phyloP scores from a whole-genome alignment of 2,113 vertebrate genomes.

The Leucoraja erinaceus region DNA sequence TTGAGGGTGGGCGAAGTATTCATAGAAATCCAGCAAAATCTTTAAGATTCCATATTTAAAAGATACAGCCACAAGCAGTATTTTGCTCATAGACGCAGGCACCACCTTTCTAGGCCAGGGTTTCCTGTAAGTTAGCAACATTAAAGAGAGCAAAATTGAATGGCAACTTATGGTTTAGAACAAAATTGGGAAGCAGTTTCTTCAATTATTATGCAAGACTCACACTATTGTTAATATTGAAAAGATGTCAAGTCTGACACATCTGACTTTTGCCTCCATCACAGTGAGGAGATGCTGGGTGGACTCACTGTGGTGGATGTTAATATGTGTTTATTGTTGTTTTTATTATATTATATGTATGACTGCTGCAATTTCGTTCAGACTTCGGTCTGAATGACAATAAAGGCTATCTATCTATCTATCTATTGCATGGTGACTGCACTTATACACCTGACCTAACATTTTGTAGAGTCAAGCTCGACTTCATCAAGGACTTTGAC shows the following conservation, averaged over 20 bases:
- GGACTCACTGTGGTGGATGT: no score
- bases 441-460: neutral
- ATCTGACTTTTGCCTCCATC: no score
- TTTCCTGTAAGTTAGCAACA: neutral
- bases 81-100: neutral
- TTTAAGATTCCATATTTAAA: neutral
- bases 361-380: no score
- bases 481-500: neutral
- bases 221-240: neutral
- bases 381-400: no score
- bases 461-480: neutral
- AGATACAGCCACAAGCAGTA: neutral
- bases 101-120: neutral
- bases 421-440: neutral
- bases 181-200: neutral
- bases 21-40: neutral
- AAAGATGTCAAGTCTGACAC: neutral
- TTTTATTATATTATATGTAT: no score
- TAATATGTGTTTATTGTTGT: no score
- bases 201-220: neutral
- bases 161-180: neutral
- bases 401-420: no score
- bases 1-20: no score
- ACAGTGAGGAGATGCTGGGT: no score
- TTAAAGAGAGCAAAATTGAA: neutral